These are phyloP conservation scores for Keiferia lycopersicella DNA, from an alignment of 2,888 invertebrate species.

Conservation along the genomic window DNA sequence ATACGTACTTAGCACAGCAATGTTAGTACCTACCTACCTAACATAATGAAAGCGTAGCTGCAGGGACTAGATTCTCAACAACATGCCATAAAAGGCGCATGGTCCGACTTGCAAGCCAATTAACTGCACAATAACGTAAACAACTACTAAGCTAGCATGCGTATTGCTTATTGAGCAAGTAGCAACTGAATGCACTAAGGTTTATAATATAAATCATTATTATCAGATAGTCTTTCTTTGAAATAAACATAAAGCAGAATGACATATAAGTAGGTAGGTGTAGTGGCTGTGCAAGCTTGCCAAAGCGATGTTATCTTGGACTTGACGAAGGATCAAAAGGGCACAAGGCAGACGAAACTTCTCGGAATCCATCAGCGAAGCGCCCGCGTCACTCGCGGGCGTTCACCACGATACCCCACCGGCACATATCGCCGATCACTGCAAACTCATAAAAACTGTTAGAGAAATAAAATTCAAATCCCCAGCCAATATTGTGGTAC, in stretches of 20 bases:
- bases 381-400: slow-evolving; percentile 15
- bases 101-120: slow-evolving; percentile 59
- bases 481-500: slow-evolving; percentile 25
- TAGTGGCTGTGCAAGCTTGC: slow-evolving; percentile 23
- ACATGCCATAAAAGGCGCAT: slow-evolving; percentile 62
- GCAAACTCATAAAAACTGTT: not conserved
- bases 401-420: slow-evolving; percentile 16
- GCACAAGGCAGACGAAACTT: slow-evolving; percentile 41
- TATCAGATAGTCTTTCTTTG: slow-evolving; percentile 15
- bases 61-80: slow-evolving; percentile 60
- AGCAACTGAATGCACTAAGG: not conserved
- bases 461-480: slow-evolving; percentile 11
- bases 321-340: slow-evolving; percentile 29
- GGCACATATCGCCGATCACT: not conserved
- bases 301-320: slow-evolving; percentile 29
- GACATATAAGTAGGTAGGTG: too few species aligned
- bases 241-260: slow-evolving; percentile 15
- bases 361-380: slow-evolving; percentile 38
- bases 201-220: slow-evolving; percentile 1
- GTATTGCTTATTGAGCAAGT: slow-evolving; percentile 25
- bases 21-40: too few species aligned
- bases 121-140: slow-evolving; percentile 57
- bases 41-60: slow-evolving; percentile 49
- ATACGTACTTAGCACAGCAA: not conserved
- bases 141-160: slow-evolving; percentile 40